These are phyloP conservation scores for Elephantulus edwardii DNA, from an alignment of 2,113 vertebrate species.

Conservation along the genomic window DNA sequence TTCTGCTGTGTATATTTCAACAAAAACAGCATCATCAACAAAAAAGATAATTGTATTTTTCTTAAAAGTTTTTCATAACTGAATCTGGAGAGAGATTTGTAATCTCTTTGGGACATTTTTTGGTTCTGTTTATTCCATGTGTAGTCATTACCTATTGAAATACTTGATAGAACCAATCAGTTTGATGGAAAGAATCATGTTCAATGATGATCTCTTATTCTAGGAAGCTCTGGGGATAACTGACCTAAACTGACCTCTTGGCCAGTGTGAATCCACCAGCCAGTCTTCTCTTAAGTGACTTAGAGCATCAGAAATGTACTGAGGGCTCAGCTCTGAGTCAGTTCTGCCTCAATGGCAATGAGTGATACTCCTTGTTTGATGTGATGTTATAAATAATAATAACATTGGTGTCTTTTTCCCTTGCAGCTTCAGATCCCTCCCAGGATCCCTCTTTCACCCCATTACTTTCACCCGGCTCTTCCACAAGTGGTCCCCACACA, in stretches of 20 bases:
- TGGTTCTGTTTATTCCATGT: background rate
- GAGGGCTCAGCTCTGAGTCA: no score
- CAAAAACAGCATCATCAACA: background rate
- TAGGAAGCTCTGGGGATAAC: no score
- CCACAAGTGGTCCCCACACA: slow-evolving; percentile 79
- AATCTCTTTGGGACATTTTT: background rate
- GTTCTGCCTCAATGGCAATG: fast-evolving
- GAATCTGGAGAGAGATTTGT: background rate
- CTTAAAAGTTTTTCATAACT: background rate
- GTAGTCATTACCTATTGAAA: background rate
- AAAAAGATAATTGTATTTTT: background rate
- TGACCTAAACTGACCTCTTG: no score
- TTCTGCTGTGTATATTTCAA: background rate
- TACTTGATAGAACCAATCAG: background rate
- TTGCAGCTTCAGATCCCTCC: slow-evolving; percentile 84
- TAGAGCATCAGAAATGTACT: no score
- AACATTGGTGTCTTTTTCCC: background rate
- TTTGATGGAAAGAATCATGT: no score
- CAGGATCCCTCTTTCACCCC: slow-evolving; percentile 92
- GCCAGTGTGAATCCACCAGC: no score
- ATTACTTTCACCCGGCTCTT: slow-evolving; percentile 83
- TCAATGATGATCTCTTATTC: no score
- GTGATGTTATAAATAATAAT: background rate
- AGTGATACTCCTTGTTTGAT: no score
- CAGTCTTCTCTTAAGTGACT: no score